A percentile compares a stretch with the other conserved stretches of the same genome.
Conservation (phyloP, 1,140 invertebrate genomes). For the Ctenoplectra terminalis region DNA sequence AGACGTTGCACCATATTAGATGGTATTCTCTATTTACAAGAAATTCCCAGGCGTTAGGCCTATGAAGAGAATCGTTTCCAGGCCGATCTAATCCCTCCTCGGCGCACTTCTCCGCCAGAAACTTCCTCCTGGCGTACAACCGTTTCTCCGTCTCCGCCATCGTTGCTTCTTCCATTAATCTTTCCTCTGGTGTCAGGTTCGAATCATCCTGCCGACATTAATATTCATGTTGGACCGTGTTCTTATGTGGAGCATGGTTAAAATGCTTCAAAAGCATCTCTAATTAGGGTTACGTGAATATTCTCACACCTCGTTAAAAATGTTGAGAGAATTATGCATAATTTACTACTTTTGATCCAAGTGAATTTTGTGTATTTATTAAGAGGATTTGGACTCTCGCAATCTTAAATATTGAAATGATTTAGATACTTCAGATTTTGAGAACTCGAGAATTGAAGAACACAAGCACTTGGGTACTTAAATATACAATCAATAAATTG, state of each 20-base stretch:
- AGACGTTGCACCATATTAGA: constrained; percentile 93
- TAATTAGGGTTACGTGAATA: neutral
- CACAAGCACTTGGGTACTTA: neutral
- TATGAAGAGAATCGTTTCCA: constrained; percentile 87
- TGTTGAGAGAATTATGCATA: too few relatives aligned
- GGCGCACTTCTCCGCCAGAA: constrained; percentile 82
- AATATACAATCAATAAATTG: too few relatives aligned
- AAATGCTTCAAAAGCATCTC: neutral
- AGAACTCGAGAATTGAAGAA: neutral
- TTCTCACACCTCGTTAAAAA: neutral
- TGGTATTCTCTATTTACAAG: constrained; percentile 90
- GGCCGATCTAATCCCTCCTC: constrained; percentile 83
- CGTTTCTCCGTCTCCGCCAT: constrained; percentile 81
- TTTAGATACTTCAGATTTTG: neutral
- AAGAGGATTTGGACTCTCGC: too few relatives aligned
- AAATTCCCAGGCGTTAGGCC: constrained; percentile 92
- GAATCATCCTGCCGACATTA: constrained; percentile 71
- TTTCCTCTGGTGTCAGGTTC: constrained; percentile 76
- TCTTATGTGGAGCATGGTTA: neutral
- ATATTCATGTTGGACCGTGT: neutral
- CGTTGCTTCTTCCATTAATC: constrained; percentile 73
- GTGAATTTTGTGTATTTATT: too few relatives aligned
- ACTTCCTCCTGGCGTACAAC: constrained; percentile 81
- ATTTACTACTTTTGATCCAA: too few relatives aligned
- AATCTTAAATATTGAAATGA: neutral